Evolutionary conservation across 1,140 invertebrate genomes (phyloP).

Genomic region (Nilaparvata lugens): DNA sequence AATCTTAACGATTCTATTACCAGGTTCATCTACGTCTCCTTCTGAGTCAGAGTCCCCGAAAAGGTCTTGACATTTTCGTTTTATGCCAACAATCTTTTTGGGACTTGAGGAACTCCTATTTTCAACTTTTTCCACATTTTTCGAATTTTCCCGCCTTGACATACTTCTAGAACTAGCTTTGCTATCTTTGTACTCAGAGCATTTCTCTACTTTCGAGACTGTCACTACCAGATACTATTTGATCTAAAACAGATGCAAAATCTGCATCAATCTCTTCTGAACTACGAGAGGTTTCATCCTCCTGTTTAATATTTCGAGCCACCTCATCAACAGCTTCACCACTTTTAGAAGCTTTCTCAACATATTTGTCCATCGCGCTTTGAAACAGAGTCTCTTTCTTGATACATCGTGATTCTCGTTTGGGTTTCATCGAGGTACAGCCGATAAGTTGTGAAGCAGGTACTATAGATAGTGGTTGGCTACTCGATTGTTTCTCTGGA

Average conservation of each 20-base stretch:
- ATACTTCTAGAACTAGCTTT: not conserved
- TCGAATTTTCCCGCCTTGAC: not conserved
- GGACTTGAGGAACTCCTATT: constrained; percentile 10
- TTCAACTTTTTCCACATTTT: not conserved
- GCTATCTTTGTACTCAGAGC: constrained; percentile 3
- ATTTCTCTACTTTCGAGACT: not conserved
- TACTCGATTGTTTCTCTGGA: not conserved
- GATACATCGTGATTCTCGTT: not conserved
- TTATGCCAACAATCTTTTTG: constrained; percentile 17
- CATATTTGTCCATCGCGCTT: not conserved
- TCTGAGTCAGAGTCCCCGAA: not conserved
- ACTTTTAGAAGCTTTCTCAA: not conserved
- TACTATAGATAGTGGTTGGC: constrained; percentile 3
- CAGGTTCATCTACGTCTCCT: not conserved
- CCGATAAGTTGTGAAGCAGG: constrained; percentile 13
- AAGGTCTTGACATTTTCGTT: constrained; percentile 2
- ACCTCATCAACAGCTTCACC: not conserved
- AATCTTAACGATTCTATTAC: not conserved
- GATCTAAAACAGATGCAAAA: not conserved
- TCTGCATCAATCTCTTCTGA: constrained; percentile 10
- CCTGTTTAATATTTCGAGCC: not conserved
- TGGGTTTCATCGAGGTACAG: not conserved
- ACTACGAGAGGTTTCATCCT: too few relatives aligned
- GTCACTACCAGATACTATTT: constrained; percentile 16
- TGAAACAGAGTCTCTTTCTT: constrained; percentile 7